Base-by-base conservation (phyloP, 2,888 invertebrate species). In the Morinoia aosen region DNA sequence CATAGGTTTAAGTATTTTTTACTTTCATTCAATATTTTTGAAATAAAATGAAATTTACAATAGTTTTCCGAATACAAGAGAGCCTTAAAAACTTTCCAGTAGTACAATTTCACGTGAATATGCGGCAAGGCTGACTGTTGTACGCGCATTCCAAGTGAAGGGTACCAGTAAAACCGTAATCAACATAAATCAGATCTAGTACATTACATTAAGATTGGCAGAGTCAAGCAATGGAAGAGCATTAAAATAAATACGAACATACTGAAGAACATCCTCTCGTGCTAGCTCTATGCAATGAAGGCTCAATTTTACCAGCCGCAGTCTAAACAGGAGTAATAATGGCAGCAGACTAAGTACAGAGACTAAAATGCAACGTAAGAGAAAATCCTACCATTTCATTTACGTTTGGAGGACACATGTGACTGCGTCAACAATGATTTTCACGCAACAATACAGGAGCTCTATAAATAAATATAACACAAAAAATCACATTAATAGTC, bases 151-250 rank as follows among this genome's bases (percentile, higher is more conserved):
- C 16, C 33, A 19, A 33, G 25, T 61, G 76, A 16, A 76, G 16
- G 76, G 19, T 25, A 25, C 25, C 33, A 19, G 76, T 33, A 10
- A 10, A 33, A 76, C 16, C 76, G 19, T 76, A 33, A 25, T 19
- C 76, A 76, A 76, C 76, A 76, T 76, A 76, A 76, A 76, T 76
- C 76, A 76, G 76, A 76, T 76, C 76, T 76, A 76, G 33, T 76
- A 33, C 76, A 76, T 76, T 33, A 76, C 10, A 76, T 76, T 33
- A 76, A 76, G 25, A 76, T 33, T 33, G 25, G 33, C 76, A 0
- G 48, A 5, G 19, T 76, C 76, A 25, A 61, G 61, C 61, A 61
- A 48, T 48, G 48, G 61, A 19, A 61, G 61, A 61, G 61, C 61
- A 61, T 61, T 61, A 61, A 61, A 61, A 61, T 61, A 61, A 61